Conservation (phyloP, 1,140 invertebrate species). For the Sinonovacula constricta region DNA sequence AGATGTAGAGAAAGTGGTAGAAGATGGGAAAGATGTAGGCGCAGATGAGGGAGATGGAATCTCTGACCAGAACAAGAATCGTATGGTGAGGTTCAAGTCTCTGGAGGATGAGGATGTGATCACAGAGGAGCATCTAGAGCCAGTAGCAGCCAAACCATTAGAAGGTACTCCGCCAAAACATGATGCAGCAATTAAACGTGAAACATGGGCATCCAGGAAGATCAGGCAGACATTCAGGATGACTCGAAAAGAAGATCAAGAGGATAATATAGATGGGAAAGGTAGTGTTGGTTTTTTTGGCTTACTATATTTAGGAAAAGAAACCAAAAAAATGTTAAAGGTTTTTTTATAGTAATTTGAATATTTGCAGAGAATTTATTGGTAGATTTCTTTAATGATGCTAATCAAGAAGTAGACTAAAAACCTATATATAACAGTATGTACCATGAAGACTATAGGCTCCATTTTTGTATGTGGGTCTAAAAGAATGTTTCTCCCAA, state of each 20-base stretch:
- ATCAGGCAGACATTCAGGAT: constrained; percentile 45
- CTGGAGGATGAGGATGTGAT: constrained; percentile 16
- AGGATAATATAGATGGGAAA: constrained; percentile 39
- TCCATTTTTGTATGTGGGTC: too few relatives aligned
- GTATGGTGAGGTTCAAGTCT: constrained; percentile 36
- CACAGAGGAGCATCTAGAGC: constrained; percentile 24
- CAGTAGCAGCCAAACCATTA: constrained; percentile 1
- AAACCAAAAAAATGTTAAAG: too few relatives aligned
- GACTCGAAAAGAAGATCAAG: constrained; percentile 54
- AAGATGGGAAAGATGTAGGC: background rate
- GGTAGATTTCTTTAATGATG: too few relatives aligned
- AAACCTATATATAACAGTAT: too few relatives aligned
- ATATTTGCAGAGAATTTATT: too few relatives aligned
- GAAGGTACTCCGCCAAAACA: constrained; percentile 38
- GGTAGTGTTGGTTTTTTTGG: too few relatives aligned
- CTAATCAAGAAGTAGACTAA: too few relatives aligned
- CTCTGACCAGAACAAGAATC: constrained; percentile 30
- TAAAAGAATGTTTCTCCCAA: too few relatives aligned
- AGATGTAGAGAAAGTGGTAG: background rate
- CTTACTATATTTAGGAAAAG: too few relatives aligned
- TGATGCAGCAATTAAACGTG: constrained; percentile 23
- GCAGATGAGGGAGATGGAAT: background rate
- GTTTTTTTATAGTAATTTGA: too few relatives aligned
- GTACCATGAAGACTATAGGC: too few relatives aligned
- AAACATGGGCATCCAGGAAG: constrained; percentile 57